Conservation (phyloP, 1,140 invertebrate genomes). For the Rhagoletis zephyria region DNA sequence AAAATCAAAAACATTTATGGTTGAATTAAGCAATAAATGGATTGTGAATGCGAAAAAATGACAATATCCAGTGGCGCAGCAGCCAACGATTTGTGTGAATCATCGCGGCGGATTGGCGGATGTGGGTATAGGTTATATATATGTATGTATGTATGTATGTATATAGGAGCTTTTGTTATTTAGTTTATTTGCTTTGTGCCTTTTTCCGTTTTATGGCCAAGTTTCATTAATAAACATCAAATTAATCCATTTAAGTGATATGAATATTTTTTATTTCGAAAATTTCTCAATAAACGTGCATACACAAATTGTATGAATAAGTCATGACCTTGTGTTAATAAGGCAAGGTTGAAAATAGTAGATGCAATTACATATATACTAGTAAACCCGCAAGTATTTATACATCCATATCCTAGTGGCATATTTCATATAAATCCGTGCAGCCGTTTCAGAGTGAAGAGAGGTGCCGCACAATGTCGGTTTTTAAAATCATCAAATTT, state of each 20-base stretch:
- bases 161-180: neutral
- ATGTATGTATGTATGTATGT: too few relatives aligned
- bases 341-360: neutral
- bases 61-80: slow-evolving; percentile 50
- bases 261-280: slow-evolving; percentile 7
- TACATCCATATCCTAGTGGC: too few relatives aligned
- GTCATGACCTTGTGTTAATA: slow-evolving; percentile 25
- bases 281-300: slow-evolving; percentile 37
- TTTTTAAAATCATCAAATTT: neutral
- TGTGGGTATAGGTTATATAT: too few relatives aligned
- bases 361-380: neutral
- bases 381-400: too few relatives aligned
- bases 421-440: neutral
- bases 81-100: neutral
- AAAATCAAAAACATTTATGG: slow-evolving; percentile 41
- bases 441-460: neutral
- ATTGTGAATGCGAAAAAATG: slow-evolving; percentile 49
- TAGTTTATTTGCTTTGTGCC: neutral
- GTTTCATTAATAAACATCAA: slow-evolving; percentile 52
- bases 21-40: slow-evolving; percentile 51
- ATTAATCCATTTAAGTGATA: slow-evolving; percentile 47
- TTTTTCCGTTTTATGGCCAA: slow-evolving; percentile 25
- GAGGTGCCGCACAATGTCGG: too few relatives aligned
- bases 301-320: neutral
- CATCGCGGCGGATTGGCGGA: neutral